phyloP scores from a whole-genome alignment of 2,888 invertebrate genomes.

The Nudaria mundana region DNA sequence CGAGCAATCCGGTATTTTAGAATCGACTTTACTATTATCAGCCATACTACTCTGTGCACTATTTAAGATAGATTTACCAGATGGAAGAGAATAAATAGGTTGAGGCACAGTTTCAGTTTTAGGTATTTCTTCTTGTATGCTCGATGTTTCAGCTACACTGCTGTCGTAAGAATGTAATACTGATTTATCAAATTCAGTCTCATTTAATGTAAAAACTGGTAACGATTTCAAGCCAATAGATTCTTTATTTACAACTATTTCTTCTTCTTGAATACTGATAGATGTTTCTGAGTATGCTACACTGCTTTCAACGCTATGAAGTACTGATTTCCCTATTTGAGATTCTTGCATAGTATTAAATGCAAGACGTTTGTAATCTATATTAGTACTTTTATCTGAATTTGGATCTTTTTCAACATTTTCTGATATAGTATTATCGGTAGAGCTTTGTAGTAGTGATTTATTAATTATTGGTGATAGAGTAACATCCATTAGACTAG shows the following conservation, averaged over 20 bases:
- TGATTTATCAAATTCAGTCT: constrained; percentile 55
- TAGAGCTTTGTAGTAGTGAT: constrained; percentile 61
- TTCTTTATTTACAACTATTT: constrained; percentile 23
- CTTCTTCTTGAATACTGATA: constrained; percentile 36
- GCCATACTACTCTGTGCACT: constrained; percentile 52
- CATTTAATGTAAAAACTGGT: constrained; percentile 52
- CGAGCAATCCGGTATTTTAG: constrained; percentile 40
- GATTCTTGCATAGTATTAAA: constrained; percentile 57
- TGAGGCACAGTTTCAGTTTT: constrained; percentile 27
- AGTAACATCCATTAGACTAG: constrained; percentile 61
- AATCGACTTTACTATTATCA: constrained; percentile 32
- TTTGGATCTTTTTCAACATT: constrained; percentile 39
- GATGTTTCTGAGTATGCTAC: constrained; percentile 45
- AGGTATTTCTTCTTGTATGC: constrained; percentile 31
- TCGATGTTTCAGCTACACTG: constrained; percentile 42
- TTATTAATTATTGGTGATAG: constrained; percentile 70
- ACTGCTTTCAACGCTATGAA: constrained; percentile 63
- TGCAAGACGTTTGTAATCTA: constrained; percentile 39
- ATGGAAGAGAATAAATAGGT: constrained; percentile 31
- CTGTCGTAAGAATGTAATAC: constrained; percentile 54
- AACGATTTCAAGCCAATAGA: constrained; percentile 36
- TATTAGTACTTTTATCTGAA: constrained; percentile 35
- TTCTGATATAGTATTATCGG: constrained; percentile 48
- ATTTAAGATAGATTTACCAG: constrained; percentile 53
- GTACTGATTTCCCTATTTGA: constrained; percentile 53